Evolutionary conservation across 2,888 invertebrate genomes (phyloP).

Genomic region (Rotaria sp.): DNA sequence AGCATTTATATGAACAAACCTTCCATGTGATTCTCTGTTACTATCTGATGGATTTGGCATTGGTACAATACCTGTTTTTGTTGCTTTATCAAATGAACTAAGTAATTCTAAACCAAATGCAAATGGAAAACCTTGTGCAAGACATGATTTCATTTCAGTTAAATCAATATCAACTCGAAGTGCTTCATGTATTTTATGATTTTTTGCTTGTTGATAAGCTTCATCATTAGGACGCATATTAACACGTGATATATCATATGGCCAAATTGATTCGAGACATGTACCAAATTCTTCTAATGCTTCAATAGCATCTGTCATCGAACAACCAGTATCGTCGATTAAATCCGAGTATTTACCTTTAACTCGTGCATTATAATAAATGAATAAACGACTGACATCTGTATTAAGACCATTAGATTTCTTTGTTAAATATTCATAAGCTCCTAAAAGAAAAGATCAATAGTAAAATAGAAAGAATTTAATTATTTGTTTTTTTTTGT

Average conservation of each 20-base stretch:
- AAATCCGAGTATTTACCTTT: not conserved
- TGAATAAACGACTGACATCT: not conserved
- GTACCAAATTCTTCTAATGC: not conserved
- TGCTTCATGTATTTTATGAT: not conserved
- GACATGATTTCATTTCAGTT: not conserved
- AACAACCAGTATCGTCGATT: not conserved
- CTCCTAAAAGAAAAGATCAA: not conserved
- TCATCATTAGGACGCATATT: not conserved
- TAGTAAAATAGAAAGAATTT: not conserved
- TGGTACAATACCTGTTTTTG: not conserved
- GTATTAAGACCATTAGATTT: not conserved
- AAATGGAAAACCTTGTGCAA: conserved; percentile 1
- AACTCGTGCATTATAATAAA: not conserved
- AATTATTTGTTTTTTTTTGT: not conserved
- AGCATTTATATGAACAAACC: not conserved
- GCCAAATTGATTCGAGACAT: not conserved
- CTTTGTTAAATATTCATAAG: not conserved
- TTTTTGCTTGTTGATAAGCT: not conserved
- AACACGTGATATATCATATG: not conserved
- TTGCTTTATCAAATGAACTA: not conserved
- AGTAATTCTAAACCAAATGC: not conserved
- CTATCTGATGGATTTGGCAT: not conserved
- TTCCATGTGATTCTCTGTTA: not conserved
- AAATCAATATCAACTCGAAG: not conserved
- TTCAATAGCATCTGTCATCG: not conserved